Evolutionary conservation across 2,797 vertebrate genomes (phyloP), one percentile per base, ranked within the genome.

Genomic region (Gastrophryne carolinensis): DNA sequence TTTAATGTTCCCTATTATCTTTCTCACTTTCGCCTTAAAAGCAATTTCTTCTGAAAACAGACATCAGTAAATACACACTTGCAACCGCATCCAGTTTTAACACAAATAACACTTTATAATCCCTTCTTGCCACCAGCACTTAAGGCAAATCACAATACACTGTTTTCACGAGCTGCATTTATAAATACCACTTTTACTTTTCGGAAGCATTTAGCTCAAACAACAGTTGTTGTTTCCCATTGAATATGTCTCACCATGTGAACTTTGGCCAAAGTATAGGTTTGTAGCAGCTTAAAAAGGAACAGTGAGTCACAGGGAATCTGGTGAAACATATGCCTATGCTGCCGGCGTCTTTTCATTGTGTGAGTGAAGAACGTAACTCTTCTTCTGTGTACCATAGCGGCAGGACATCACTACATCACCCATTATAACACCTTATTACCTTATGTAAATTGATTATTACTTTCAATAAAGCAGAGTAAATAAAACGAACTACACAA

Each of bases 191-290:
- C 75, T 77, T 69, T 77, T 77, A 77, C 75, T 71, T 77, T 76
- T 77, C 75, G 67, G 75, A 77, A 77, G 75, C 75, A 77, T 77
- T 77, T 77, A 77, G 75, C 75, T 77, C 75, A 77, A 77, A 77
- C 75, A 77, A 71, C 67, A 77, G 67, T 77, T 77, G 75, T 77
- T 77, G 75, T 77, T 77, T 77, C 75, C 67, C 60, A 65, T 77
- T 77, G 75, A 77, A 77, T 77, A 77, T 71, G 75, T 77, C 75
- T 77, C 75, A 71, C 75, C 60, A 67, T 77, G 75, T 77, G 75
- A 77, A 77, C 75, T 77, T 77, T 77, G 75, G 75, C 75, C 75
- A 77, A 77, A 77, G 75, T 77, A 77, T 77, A 77, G 75, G 75
- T 77, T 77, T 77, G 67, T 71, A 77, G 67, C 67, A 71, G 75